Conservation (phyloP, 2,797 vertebrate genomes). For the Catamblyrhynchus diadema region DNA sequence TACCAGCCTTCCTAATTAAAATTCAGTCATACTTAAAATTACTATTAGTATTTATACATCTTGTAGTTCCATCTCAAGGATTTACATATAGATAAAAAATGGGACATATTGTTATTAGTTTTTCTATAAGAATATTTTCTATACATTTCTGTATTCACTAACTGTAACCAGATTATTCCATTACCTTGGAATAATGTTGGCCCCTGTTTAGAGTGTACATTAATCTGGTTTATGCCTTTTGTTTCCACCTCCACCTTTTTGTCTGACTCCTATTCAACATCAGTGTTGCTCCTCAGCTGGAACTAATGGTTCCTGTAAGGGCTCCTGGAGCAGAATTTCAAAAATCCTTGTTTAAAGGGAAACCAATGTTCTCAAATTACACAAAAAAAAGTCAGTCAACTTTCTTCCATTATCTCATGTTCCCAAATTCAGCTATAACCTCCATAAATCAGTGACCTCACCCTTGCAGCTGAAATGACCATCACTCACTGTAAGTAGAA, state of each 20-base stretch:
- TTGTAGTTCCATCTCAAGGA: not conserved
- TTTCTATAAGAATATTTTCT: not conserved
- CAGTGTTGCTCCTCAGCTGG: not conserved
- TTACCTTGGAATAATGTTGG: not conserved
- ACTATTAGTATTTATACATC: not conserved
- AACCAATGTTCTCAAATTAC: not conserved
- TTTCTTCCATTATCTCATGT: not conserved
- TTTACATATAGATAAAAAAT: not conserved
- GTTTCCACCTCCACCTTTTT: not conserved
- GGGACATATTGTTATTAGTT: not conserved
- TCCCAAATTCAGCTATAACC: not conserved
- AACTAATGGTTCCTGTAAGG: not conserved
- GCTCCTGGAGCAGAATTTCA: not conserved
- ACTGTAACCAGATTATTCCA: not conserved
- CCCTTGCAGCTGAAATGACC: not conserved
- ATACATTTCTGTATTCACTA: not conserved
- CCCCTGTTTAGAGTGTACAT: not conserved
- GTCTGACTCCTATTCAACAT: not conserved
- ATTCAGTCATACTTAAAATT: not conserved
- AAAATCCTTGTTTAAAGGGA: not conserved
- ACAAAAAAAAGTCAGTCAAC: not conserved
- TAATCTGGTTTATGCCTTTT: not conserved
- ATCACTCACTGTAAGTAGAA: not conserved
- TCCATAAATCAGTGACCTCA: slow-evolving; percentile 23
- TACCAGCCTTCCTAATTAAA: not conserved